Base-by-base conservation (phyloP, 2,113 vertebrate genomes). In the Gopherus flavomarginatus region DNA sequence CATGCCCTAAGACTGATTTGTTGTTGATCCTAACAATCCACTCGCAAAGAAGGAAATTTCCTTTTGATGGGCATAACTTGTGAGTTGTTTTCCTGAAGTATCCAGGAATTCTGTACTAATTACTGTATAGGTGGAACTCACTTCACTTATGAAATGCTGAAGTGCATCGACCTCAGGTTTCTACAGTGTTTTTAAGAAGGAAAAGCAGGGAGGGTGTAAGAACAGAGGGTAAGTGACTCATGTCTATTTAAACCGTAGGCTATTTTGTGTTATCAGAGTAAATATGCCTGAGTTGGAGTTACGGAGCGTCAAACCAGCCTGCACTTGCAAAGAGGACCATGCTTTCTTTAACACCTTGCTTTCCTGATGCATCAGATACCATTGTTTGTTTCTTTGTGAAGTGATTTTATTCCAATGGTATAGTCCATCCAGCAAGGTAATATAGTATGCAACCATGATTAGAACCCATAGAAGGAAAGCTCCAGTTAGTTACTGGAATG, bases 391-490 rank as follows among this genome's bases (percentile, higher is more conserved):
- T 21, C 77, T 87, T 83, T 87, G 27, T 38, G 79, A 77, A 59
- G 47, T 87, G 65, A 52, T 80, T 90, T 96, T 95, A 90, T 96
- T 94, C 50, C 87, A 80, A 26, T 84, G 82, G 79, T 92, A 12
- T 8, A 81, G 69, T 94, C 89, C 92, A 94, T 92, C 27, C 90
- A 80, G 69, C 47, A 79, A 95, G 87, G 85, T 35, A 4, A 77
- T 54, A 11, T 86, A 93, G 56, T 85, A 47, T 80, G 80, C 31
- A 95, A 42, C 81, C 47, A 13, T 72, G 77, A 89, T 79, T 90
- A 90, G 85, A 88, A 89, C 83, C 62, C 88, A 78, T 86, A 90
- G 53, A n/a, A 84, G 47, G 69, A 82, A 22, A 11, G 22, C 84
- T 97, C 0, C 1, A 84, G 13, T 13, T 69, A 27, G 35, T 72